These are phyloP conservation scores for Spinus olivaceus DNA, from an alignment of 2,797 vertebrate species.

Conservation along the genomic window DNA sequence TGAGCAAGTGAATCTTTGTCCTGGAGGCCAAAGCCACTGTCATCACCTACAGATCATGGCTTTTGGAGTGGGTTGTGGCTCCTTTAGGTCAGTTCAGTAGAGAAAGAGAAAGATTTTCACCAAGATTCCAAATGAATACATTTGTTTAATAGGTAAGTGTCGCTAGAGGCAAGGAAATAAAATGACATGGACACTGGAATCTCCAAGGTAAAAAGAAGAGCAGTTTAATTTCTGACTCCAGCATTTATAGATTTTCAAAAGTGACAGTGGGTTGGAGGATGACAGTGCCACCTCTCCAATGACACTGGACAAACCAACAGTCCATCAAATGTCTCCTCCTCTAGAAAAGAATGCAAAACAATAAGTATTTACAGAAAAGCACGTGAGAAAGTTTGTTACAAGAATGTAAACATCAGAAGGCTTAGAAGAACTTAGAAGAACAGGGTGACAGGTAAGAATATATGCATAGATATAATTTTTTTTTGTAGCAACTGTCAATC, in stretches of 20 bases:
- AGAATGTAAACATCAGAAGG: neutral
- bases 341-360: neutral
- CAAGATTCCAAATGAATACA: neutral
- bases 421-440: neutral
- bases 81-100: neutral
- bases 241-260: neutral
- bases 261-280: neutral
- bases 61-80: neutral
- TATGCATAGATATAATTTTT: neutral
- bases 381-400: rapidly evolving
- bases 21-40: neutral
- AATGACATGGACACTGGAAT: neutral
- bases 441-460: neutral
- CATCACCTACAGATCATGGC: neutral
- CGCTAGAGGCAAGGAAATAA: neutral
- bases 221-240: neutral
- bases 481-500: neutral
- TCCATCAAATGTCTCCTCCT: neutral
- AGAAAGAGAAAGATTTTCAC: neutral
- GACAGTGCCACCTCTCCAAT: neutral
- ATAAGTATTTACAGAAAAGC: neutral
- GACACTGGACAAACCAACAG: neutral
- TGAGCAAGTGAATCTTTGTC: neutral
- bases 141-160: neutral
- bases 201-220: neutral